Percentiles rank a stretch among this genome's conserved stretches.
Evolutionary conservation across 2,888 invertebrate genomes (phyloP).

Genomic region (Lasioglossum malachurum): DNA sequence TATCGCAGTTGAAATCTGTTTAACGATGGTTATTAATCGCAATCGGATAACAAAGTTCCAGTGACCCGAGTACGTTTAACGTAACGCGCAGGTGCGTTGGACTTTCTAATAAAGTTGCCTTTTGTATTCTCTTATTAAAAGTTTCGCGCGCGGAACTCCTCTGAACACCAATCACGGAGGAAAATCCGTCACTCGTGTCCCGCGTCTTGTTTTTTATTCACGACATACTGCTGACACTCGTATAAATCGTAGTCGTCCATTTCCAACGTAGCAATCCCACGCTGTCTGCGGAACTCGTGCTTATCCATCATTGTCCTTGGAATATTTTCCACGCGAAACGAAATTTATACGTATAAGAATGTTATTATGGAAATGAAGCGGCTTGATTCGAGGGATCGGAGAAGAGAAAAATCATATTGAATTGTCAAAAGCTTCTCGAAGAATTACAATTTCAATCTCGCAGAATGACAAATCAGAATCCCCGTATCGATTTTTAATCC

Average conservation of each 20-base stretch:
- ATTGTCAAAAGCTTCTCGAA: not conserved
- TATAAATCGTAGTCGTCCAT: conserved; percentile 16
- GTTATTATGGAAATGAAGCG: not conserved
- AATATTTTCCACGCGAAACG: not conserved
- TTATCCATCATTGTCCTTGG: conserved; percentile 31
- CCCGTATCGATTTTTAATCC: not conserved
- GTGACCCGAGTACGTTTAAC: not conserved
- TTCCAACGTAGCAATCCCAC: not conserved
- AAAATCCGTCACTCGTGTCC: conserved; percentile 10
- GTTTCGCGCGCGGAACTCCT: not conserved
- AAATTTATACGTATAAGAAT: not conserved
- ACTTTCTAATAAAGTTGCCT: not conserved
- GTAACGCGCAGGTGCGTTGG: not conserved
- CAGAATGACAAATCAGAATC: not conserved
- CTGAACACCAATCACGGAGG: not conserved
- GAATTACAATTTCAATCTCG: not conserved
- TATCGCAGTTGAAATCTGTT: not conserved
- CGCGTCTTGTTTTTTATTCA: conserved; percentile 8
- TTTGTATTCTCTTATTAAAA: not conserved
- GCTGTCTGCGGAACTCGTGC: not conserved
- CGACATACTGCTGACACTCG: conserved; percentile 13
- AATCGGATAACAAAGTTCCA: not conserved
- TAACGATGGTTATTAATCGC: not conserved
- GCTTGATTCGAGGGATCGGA: not conserved
- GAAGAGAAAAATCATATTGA: not conserved